phyloP scores from a whole-genome alignment of 2,113 vertebrate species.

The Pycnonotus jocosus region DNA sequence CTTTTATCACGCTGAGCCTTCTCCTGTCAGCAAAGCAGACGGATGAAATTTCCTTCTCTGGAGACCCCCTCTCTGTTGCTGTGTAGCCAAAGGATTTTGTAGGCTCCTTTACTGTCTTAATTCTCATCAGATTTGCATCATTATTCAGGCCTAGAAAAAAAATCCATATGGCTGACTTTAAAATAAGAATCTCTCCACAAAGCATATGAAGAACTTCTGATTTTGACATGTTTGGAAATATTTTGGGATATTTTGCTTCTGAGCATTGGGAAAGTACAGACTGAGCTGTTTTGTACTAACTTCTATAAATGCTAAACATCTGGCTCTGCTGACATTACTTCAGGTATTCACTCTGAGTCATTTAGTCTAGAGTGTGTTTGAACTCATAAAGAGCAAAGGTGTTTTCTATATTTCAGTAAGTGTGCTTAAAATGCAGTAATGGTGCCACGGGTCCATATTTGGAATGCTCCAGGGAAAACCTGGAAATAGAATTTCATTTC shows the following conservation, averaged over 20 bases:
- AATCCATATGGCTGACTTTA: background rate
- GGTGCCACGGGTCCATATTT: background rate
- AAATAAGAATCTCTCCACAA: background rate
- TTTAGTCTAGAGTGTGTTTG: background rate
- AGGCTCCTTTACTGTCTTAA: conserved; percentile 50
- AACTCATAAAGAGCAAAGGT: background rate
- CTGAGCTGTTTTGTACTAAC: background rate
- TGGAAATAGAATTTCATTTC: background rate
- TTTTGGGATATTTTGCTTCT: conserved; percentile 3
- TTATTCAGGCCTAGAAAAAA: background rate
- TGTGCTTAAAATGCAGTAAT: background rate
- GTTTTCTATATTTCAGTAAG: background rate
- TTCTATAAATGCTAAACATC: conserved; percentile 4
- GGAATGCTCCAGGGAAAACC: background rate
- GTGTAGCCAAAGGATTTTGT: conserved; percentile 56
- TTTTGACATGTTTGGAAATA: background rate
- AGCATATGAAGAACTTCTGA: background rate
- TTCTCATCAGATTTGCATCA: conserved; percentile 52
- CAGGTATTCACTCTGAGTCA: background rate
- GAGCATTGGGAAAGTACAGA: background rate
- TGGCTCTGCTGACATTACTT: background rate
- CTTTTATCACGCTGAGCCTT: conserved; percentile 71
- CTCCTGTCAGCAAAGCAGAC: conserved; percentile 68
- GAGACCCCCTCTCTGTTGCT: conserved; percentile 32
- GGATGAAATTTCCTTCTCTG: conserved; percentile 70